Evolutionary conservation across 2,888 invertebrate species (phyloP).

Genomic region (Drosophila nigritarsus): DNA sequence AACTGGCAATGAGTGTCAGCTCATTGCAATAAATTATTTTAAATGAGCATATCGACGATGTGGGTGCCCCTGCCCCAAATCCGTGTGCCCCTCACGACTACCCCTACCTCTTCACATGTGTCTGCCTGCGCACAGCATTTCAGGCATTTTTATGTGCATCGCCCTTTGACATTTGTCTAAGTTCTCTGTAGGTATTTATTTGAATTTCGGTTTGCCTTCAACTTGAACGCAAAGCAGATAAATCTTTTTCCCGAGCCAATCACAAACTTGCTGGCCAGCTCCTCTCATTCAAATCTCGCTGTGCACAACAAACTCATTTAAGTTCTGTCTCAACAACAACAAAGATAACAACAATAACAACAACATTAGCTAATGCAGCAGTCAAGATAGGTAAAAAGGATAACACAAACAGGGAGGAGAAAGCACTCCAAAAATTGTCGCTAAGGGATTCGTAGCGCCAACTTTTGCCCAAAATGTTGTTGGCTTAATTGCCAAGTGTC

Average conservation of each 20-base stretch:
- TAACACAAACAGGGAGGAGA: slow-evolving; percentile 43
- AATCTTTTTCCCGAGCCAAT: slow-evolving; percentile 69
- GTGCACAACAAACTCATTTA: slow-evolving; percentile 69
- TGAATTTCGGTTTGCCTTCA: slow-evolving; percentile 36
- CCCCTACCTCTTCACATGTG: slow-evolving; percentile 33
- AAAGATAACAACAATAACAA: slow-evolving; percentile 14
- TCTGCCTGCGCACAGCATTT: slow-evolving; percentile 28
- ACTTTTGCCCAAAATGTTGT: slow-evolving; percentile 66
- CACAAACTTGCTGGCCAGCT: slow-evolving; percentile 64
- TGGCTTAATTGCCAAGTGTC: slow-evolving; percentile 79
- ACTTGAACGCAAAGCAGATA: slow-evolving; percentile 53
- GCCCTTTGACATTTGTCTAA: slow-evolving; percentile 50
- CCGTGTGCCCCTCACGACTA: not conserved
- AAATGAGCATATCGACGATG: slow-evolving; percentile 82
- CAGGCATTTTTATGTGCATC: slow-evolving; percentile 66
- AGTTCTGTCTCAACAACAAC: slow-evolving; percentile 55
- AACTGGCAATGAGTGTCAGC: slow-evolving; percentile 81
- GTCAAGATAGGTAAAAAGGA: slow-evolving; percentile 74
- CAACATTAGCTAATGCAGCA: slow-evolving; percentile 32
- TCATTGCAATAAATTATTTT: slow-evolving; percentile 83
- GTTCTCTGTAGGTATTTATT: slow-evolving; percentile 36
- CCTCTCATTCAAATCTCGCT: slow-evolving; percentile 66
- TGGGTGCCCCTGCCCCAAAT: slow-evolving; percentile 23
- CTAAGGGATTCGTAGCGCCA: slow-evolving; percentile 68
- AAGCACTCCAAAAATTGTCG: slow-evolving; percentile 58